phyloP scores from a whole-genome alignment of 2,888 invertebrate genomes.

The Sinodicranocentrus sp. region DNA sequence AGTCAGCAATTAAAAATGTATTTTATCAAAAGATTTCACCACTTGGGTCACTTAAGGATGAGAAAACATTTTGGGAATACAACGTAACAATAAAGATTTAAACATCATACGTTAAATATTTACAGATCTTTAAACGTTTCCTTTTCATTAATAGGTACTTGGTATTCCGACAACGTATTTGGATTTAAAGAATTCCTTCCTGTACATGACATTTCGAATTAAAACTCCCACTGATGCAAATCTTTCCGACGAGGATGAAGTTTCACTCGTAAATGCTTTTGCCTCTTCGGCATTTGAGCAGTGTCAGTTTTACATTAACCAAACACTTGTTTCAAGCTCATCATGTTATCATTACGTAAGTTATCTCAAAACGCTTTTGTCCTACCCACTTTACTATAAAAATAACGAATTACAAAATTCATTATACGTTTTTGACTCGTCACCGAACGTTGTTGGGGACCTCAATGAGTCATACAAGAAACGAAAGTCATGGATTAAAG shows the following conservation, averaged over 20 bases:
- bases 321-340: slow-evolving; percentile 1
- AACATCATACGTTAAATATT: no score
- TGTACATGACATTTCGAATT: slow-evolving; percentile 24
- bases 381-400: slow-evolving; percentile 5
- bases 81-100: no score
- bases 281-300: slow-evolving; percentile 6
- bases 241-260: background rate
- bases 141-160: no score
- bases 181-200: slow-evolving; percentile 4
- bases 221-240: background rate
- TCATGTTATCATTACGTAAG: background rate
- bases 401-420: slow-evolving; percentile 20
- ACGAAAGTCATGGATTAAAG: slow-evolving; percentile 4
- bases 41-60: background rate
- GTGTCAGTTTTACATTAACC: slow-evolving; percentile 5
- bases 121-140: no score
- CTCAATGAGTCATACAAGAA: background rate
- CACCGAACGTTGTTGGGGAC: background rate
- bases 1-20: background rate
- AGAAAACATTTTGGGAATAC: background rate
- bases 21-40: slow-evolving; percentile 20
- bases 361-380: slow-evolving; percentile 19
- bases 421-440: background rate
- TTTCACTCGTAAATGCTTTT: slow-evolving; percentile 11
- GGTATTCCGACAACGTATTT: background rate